phyloP scores from a whole-genome alignment of 2,888 invertebrate genomes.

The Galerucella calmariensis region DNA sequence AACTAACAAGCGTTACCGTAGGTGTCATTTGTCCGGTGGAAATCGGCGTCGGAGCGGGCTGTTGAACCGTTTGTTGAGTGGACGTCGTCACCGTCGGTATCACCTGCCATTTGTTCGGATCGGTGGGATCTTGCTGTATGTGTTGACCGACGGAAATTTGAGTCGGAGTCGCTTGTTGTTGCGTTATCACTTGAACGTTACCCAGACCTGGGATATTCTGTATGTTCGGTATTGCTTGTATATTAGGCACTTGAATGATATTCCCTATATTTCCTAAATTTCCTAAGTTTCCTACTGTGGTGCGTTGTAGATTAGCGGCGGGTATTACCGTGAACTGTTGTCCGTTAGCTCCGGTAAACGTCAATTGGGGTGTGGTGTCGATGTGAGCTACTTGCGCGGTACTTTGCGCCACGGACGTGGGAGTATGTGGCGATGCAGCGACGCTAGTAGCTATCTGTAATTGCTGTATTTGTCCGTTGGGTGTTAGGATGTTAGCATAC shows the following conservation, averaged over 20 bases:
- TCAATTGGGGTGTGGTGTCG: constrained; percentile 67
- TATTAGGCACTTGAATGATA: constrained; percentile 69
- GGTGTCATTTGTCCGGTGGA: constrained; percentile 49
- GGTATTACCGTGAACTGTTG: constrained; percentile 90
- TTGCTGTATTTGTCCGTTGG: constrained; percentile 89
- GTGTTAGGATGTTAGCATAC: constrained; percentile 77
- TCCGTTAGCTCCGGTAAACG: constrained; percentile 78
- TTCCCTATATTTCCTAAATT: constrained; percentile 56
- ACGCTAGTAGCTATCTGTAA: constrained; percentile 75
- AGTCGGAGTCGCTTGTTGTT: constrained; percentile 59
- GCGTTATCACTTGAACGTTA: constrained; percentile 84
- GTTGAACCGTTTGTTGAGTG: constrained; percentile 49
- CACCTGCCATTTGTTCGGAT: constrained; percentile 88
- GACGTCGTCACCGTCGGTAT: constrained; percentile 64
- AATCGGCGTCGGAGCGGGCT: constrained; percentile 34
- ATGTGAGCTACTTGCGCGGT: constrained; percentile 42
- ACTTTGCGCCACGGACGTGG: constrained; percentile 65
- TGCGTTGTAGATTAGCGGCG: constrained; percentile 67
- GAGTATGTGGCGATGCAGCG: constrained; percentile 62
- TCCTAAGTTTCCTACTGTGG: constrained; percentile 55
- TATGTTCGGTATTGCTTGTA: constrained; percentile 76
- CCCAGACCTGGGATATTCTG: constrained; percentile 76
- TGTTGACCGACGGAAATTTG: constrained; percentile 70
- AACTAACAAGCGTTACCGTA: constrained; percentile 53
- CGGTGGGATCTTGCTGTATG: constrained; percentile 84